phyloP scores from a whole-genome alignment of 2,888 invertebrate genomes.

The Bibio marci region DNA sequence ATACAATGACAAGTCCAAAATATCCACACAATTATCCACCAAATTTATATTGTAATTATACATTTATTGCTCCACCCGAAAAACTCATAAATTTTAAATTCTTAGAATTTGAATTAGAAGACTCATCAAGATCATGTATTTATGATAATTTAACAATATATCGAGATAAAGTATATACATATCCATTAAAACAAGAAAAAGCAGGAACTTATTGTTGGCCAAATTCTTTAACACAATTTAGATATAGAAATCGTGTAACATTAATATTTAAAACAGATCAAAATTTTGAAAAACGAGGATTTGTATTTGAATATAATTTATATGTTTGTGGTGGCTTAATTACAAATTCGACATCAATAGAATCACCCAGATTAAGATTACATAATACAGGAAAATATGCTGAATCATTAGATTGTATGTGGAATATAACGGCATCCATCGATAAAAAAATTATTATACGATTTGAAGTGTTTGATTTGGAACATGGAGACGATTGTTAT shows the following conservation, averaged over 20 bases:
- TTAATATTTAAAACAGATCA: conserved; percentile 40
- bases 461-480: conserved; percentile 38
- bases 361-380: conserved; percentile 23
- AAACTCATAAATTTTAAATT: conserved; percentile 36
- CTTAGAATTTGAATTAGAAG: conserved; percentile 36
- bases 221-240: conserved; percentile 26
- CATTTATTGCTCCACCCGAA: conserved; percentile 32
- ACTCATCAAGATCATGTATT: conserved; percentile 16
- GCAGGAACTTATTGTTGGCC: conserved; percentile 31
- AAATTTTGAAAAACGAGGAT: conserved; percentile 20
- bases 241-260: conserved; percentile 22
- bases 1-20: conserved; percentile 52
- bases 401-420: conserved; percentile 43
- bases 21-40: conserved; percentile 47
- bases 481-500: conserved; percentile 31
- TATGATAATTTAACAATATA: conserved; percentile 39
- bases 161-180: conserved; percentile 11
- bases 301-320: conserved; percentile 32
- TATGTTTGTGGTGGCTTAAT: conserved; percentile 58
- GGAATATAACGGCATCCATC: conserved; percentile 56
- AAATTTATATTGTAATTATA: conserved; percentile 45
- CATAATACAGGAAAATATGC: conserved; percentile 11
- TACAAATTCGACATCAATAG: conserved; percentile 38
- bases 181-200: conserved; percentile 1
- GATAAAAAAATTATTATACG: conserved; percentile 44